Evolutionary conservation across 2,888 invertebrate species (phyloP), one percentile per base, ranked within the genome.

Genomic region (Palloptera scutellata): DNA sequence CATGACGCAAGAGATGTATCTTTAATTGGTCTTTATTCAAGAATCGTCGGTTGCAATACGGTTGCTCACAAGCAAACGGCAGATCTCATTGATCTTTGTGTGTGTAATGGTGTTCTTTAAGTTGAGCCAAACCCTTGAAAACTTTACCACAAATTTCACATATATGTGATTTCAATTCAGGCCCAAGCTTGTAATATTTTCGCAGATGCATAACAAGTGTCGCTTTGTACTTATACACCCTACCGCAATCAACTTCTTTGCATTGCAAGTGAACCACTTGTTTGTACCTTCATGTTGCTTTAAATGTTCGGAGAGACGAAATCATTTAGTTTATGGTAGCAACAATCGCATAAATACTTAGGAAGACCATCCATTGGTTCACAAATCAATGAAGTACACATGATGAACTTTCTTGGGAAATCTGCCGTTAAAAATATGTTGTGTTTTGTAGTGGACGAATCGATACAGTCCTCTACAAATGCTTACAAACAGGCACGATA

Each of bases 121-220:
- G 71, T 13, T 76, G 75, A 0, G 77, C 72, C 13, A 75, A 69
- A 0, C 77, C 77, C 19, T 75, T 77, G 3, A 81, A 78, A 0
- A 77, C 73, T 68, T 79, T 78, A 4, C 83, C 83, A 43, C 82
- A 82, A 20, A 76, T 75, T 57, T 82, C 82, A 52, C 82, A 82
- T 1, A 81, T 65, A 17, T 81, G 80, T 0, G 73, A 71, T 52
- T 78, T 78, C 0, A 77, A 66, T 53, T 75, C 75, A 1, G 78
- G 74, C 3, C 81, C 81, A 13, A 74, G 20, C n/a, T 77, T 74
- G 53, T 81, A 81, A 53, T 45, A 73, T 58, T 72, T 75, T 1
- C 80, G 75, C 68, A 74, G 66, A 53, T 82, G 82, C 63, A 77
- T 71, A 1, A 68, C 73, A 0, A 82, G 72, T 4, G 80, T 79